These are phyloP conservation scores for Trissoscelio sp. DNA, from an alignment of 2,888 invertebrate species.

Conservation along the genomic window DNA sequence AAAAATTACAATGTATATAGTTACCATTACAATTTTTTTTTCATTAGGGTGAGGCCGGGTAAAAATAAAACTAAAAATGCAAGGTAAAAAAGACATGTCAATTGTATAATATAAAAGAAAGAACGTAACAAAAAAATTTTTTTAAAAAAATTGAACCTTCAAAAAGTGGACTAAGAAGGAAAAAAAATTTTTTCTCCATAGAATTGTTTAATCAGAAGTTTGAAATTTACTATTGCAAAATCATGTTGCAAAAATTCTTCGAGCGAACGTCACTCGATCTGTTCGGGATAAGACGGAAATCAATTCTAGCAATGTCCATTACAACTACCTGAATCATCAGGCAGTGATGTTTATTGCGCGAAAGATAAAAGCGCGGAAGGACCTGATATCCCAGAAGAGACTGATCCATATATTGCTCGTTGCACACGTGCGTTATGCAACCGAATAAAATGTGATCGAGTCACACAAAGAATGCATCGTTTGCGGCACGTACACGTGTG, in stretches of 20 bases:
- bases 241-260: conserved; percentile 11
- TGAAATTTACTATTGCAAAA: conserved; percentile 7
- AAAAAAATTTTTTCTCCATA: no score
- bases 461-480: conserved; percentile 55
- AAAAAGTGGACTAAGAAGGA: no score
- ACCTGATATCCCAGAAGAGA: conserved; percentile 27
- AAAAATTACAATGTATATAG: no score
- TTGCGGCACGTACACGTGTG: conserved; percentile 6
- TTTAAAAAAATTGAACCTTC: no score
- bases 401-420: conserved; percentile 35
- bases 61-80: no score
- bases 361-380: conserved; percentile 49
- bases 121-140: no score
- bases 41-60: no score
- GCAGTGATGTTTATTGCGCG: conserved; percentile 38
- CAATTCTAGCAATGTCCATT: conserved; percentile 44
- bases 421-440: conserved; percentile 53
- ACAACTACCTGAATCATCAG: conserved; percentile 43
- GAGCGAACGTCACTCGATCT: conserved; percentile 14
- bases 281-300: conserved; percentile 28
- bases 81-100: no score
- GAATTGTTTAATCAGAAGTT: background rate
- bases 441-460: conserved; percentile 54
- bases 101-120: no score
- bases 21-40: no score